These are phyloP conservation scores for Dryobotodes eremita DNA, from an alignment of 2,888 invertebrate species.

Conservation along the genomic window DNA sequence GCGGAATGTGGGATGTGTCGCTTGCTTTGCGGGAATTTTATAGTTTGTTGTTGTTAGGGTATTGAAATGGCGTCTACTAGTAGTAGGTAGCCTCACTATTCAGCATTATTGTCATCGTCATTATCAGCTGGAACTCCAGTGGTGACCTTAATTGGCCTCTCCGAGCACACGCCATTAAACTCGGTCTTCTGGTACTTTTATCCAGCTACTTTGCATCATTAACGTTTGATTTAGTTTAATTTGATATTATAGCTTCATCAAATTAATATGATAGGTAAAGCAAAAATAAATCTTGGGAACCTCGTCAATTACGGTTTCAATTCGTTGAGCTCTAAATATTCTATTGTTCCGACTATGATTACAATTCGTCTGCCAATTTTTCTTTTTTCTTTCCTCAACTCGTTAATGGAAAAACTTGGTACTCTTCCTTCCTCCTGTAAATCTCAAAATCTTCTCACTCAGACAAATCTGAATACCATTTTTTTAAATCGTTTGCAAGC, in stretches of 20 bases:
- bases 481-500: conserved; percentile 42
- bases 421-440: conserved; percentile 16
- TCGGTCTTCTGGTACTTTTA: neutral
- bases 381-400: neutral
- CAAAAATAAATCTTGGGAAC: too few species aligned
- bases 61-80: too few species aligned
- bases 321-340: neutral
- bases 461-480: conserved; percentile 33
- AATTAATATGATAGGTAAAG: neutral
- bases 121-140: neutral
- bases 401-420: conserved; percentile 17
- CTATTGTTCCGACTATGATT: neutral
- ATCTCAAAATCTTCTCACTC: conserved; percentile 33
- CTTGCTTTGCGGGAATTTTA: neutral
- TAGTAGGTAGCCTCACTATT: too few species aligned
- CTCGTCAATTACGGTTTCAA: neutral
- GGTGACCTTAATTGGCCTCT: neutral
- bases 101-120: neutral
- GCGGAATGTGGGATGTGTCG: conserved; percentile 32
- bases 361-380: conserved; percentile 9
- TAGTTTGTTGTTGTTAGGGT: conserved; percentile 7
- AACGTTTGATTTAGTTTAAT: neutral
- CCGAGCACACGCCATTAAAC: neutral
- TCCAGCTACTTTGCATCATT: neutral
- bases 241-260: neutral